These are phyloP conservation scores for Meta bourneti DNA, from an alignment of 2,888 invertebrate genomes.

Conservation along the genomic window DNA sequence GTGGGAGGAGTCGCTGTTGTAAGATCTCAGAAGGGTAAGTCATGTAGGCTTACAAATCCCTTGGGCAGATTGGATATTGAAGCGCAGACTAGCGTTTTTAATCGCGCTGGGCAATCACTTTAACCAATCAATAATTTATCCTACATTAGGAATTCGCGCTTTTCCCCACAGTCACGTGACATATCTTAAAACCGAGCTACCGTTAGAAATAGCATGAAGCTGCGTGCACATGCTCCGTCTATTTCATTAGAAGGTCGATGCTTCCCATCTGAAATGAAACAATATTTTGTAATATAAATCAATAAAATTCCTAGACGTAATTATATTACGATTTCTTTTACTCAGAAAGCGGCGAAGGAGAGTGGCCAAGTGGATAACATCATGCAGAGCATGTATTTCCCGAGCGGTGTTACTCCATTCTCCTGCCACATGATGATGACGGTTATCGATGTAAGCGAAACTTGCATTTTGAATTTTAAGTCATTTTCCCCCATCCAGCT, in stretches of 20 bases:
- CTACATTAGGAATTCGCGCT: too few relatives aligned
- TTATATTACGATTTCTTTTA: neutral
- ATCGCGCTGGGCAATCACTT: too few relatives aligned
- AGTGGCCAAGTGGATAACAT: neutral
- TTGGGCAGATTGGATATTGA: too few relatives aligned
- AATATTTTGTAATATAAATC: too few relatives aligned
- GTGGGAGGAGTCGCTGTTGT: neutral
- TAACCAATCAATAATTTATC: too few relatives aligned
- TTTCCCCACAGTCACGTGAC: neutral
- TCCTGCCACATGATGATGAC: constrained; percentile 26
- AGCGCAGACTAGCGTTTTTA: too few relatives aligned
- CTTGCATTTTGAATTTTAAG: neutral
- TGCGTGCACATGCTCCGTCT: too few relatives aligned
- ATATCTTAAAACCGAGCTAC: neutral
- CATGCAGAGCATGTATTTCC: constrained; percentile 6
- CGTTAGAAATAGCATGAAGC: neutral
- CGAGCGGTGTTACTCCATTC: neutral
- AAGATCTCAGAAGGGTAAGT: too few relatives aligned
- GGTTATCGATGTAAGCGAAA: constrained; percentile 19
- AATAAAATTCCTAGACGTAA: too few relatives aligned
- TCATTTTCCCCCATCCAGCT: neutral
- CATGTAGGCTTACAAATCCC: too few relatives aligned
- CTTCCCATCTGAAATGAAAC: too few relatives aligned
- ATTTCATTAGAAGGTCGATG: too few relatives aligned
- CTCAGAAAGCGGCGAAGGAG: constrained; percentile 7